phyloP scores from a whole-genome alignment of 1,140 invertebrate genomes.

The Apis mellifera region Amel_HAv3.1 CM009932.2:9156501-9157000 shows the following conservation, averaged over 20 bases:
- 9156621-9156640: neutral
- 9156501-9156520: neutral
- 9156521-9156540: constrained; percentile 11
- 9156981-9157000: neutral
- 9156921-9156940: constrained; percentile 41
- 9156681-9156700: constrained; percentile 59
- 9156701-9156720: constrained; percentile 65
- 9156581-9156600: constrained; percentile 31
- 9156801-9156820: constrained; percentile 57
- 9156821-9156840: constrained; percentile 41
- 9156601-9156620: neutral
- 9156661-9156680: constrained; percentile 20
- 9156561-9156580: no score
- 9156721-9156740: neutral
- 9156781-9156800: constrained; percentile 69
- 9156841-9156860: constrained; percentile 44
- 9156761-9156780: constrained; percentile 42
- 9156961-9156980: neutral
- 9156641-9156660: constrained; percentile 55
- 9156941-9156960: constrained; percentile 8
- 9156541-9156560: constrained; percentile 13
- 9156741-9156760: neutral
- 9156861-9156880: constrained; percentile 9
- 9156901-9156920: constrained; percentile 34
- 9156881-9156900: neutral